Percentiles rank a stretch among this genome's conserved stretches.
Evolutionary conservation across 2,113 vertebrate genomes (phyloP).

Genomic region (Dasyurus viverrinus): DNA sequence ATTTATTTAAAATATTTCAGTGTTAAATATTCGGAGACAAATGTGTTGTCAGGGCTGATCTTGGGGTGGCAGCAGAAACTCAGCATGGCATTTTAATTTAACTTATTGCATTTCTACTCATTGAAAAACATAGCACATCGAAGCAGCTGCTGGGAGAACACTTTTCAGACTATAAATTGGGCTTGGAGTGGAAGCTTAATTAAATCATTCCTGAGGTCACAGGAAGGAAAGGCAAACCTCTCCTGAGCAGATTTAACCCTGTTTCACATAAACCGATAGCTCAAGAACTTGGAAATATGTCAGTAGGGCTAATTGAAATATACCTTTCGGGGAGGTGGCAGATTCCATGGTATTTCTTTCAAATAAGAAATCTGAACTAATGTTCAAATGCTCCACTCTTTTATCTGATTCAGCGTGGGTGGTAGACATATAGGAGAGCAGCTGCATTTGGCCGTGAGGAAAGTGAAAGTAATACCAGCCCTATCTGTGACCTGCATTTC

Average conservation of each 20-base stretch:
- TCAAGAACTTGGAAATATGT: constrained; percentile 54
- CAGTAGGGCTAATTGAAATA: constrained; percentile 17
- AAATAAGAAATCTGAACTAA: not conserved
- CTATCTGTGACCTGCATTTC: not conserved
- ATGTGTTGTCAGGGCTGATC: constrained; percentile 71
- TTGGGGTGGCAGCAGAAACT: constrained; percentile 81
- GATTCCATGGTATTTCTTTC: not conserved
- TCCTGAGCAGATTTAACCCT: constrained; percentile 63
- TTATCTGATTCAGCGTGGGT: not conserved
- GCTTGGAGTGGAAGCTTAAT: constrained; percentile 70
- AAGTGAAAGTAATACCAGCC: not conserved
- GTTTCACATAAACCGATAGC: constrained; percentile 51
- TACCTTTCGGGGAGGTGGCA: not conserved
- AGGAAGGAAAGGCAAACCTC: constrained; percentile 69
- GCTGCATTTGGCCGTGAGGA: not conserved
- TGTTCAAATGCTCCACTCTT: not conserved
- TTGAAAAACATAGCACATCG: constrained; percentile 72
- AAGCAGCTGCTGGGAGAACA: not conserved
- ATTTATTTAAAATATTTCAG: not conserved
- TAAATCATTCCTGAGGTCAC: constrained; percentile 70
- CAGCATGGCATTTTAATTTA: constrained; percentile 48
- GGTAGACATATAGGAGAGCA: not conserved
- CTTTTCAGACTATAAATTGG: constrained; percentile 68
- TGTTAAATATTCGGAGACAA: constrained; percentile 10
- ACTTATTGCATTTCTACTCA: constrained; percentile 61